Percentiles rank a stretch among this genome's conserved stretches.
Evolutionary conservation across 2,797 vertebrate genomes (phyloP).

Genomic region (Synanceia verrucosa): DNA sequence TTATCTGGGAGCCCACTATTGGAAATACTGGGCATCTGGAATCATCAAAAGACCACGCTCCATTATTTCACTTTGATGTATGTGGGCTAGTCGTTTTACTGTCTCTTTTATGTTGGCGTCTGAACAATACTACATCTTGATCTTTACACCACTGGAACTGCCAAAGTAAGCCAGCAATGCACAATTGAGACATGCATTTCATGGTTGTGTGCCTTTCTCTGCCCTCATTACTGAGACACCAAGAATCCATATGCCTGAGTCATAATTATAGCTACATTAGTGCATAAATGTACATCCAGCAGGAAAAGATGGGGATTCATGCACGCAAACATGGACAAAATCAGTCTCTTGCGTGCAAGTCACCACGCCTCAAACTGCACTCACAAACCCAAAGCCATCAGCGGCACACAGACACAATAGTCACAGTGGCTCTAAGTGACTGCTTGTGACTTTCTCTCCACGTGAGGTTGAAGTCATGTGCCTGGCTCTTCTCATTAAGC

Average conservation of each 20-base stretch:
- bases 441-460: conserved; percentile 59
- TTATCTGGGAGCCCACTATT: too few relatives aligned
- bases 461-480: conserved; percentile 74
- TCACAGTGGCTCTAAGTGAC: conserved; percentile 5
- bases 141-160: background rate
- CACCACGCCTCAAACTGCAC: background rate
- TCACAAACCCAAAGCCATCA: background rate
- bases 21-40: background rate
- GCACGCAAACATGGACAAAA: conserved; percentile 9
- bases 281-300: conserved; percentile 11
- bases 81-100: background rate
- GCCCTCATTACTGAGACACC: conserved; percentile 21
- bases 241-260: conserved; percentile 5
- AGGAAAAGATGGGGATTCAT: background rate
- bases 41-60: background rate
- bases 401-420: conserved; percentile 10
- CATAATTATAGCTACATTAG: conserved; percentile 1
- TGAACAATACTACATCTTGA: background rate
- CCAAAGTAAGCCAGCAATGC: background rate
- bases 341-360: background rate
- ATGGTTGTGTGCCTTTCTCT: conserved; percentile 19
- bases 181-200: conserved; percentile 3
- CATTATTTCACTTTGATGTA: background rate
- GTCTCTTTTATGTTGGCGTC: background rate
- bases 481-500: conserved; percentile 73